Evolutionary conservation across 2,888 invertebrate genomes (phyloP).

Genomic region (Acrobasis repandana): DNA sequence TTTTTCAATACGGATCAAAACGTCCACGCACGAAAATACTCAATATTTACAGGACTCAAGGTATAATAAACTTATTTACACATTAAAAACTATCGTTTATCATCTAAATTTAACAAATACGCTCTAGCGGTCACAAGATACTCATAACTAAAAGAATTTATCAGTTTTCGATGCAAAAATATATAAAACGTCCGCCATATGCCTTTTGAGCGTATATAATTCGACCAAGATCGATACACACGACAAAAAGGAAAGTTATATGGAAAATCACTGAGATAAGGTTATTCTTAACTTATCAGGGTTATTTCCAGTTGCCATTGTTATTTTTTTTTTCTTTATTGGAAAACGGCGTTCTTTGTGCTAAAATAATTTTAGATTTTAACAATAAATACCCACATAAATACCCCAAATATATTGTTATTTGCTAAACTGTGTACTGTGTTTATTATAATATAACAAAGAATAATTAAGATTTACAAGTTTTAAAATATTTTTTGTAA

Average conservation of each 20-base stretch:
- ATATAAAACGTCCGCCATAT: slow-evolving; percentile 84
- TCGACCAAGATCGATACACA: slow-evolving; percentile 41
- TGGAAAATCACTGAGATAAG: slow-evolving; percentile 26
- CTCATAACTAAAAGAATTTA: slow-evolving; percentile 83
- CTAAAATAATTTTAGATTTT: background rate
- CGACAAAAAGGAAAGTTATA: slow-evolving; percentile 27
- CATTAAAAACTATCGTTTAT: slow-evolving; percentile 80
- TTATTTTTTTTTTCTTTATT: slow-evolving; percentile 54
- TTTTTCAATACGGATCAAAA: slow-evolving; percentile 84
- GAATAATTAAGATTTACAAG: too few species aligned
- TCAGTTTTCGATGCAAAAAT: slow-evolving; percentile 83
- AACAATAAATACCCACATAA: too few species aligned
- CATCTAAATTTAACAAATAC: slow-evolving; percentile 81
- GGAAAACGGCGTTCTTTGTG: slow-evolving; percentile 56
- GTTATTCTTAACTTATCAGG: slow-evolving; percentile 47
- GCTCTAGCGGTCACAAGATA: slow-evolving; percentile 80
- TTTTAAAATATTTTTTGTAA: too few species aligned
- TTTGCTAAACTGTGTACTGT: too few species aligned
- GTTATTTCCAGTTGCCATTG: slow-evolving; percentile 72
- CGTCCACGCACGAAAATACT: slow-evolving; percentile 83
- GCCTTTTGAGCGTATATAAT: slow-evolving; percentile 79
- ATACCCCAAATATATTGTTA: too few species aligned
- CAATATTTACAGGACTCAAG: slow-evolving; percentile 80
- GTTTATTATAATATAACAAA: too few species aligned
- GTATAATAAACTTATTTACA: slow-evolving; percentile 82